Percentiles rank a stretch among this genome's conserved stretches.
Conservation (phyloP, 2,797 vertebrate genomes). For the Antennarius maculatus region DNA sequence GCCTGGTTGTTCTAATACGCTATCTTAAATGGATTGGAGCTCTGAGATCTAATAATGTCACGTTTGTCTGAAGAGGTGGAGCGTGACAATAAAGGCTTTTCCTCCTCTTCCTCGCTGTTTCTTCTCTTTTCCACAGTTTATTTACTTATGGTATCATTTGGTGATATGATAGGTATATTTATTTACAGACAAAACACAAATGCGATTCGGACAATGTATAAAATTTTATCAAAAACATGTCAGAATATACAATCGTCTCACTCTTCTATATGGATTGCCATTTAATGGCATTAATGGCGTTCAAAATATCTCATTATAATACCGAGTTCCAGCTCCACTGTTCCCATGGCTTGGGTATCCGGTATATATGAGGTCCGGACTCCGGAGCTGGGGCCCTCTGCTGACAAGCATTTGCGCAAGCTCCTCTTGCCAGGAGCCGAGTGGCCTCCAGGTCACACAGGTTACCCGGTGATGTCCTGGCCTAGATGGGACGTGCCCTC, state of each 20-base stretch:
- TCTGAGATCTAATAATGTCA: conserved; percentile 61
- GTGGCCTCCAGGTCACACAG: conserved; percentile 89
- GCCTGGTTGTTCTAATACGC: conserved; percentile 55
- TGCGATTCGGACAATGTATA: neutral
- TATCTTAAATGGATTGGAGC: conserved; percentile 50
- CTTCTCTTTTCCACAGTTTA: neutral
- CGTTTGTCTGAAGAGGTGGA: conserved; percentile 53
- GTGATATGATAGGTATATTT: neutral
- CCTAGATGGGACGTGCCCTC: conserved; percentile 88
- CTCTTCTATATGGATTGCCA: no score
- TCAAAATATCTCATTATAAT: conserved; percentile 88
- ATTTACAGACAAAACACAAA: conserved; percentile 43
- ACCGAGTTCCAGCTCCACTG: conserved; percentile 87
- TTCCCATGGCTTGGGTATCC: conserved; percentile 88
- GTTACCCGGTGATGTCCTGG: conserved; percentile 86
- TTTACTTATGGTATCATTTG: conserved; percentile 3
- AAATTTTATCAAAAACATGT: neutral
- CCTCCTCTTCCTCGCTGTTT: conserved; percentile 2
- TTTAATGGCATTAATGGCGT: conserved; percentile 53
- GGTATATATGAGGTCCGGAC: conserved; percentile 87
- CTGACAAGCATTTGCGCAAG: conserved; percentile 87
- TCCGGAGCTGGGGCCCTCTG: conserved; percentile 89
- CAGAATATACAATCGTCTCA: no score
- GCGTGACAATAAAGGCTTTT: conserved; percentile 51
- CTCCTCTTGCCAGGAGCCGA: conserved; percentile 91